Base-by-base conservation (phyloP, 1,140 invertebrate genomes). In the Neotoxoptera formosana region DNA sequence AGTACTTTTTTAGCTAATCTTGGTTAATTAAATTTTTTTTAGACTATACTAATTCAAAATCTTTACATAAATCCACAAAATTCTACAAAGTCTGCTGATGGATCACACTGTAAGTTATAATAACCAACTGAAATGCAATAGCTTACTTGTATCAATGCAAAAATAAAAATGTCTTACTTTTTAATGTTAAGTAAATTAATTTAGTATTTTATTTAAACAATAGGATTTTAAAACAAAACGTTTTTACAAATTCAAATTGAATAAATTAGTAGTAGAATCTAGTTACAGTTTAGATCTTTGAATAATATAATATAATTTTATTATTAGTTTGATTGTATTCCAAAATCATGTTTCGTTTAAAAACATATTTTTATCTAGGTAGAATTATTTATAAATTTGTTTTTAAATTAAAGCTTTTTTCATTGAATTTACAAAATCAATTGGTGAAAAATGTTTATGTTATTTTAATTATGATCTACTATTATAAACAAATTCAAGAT, bases 11-110 rank as follows among this genome's bases (percentile, higher is more conserved):
- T 17, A 17, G n/a, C 17, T 17, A 45, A 25, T 45, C 2, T 84
- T 25, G 30, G 34, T 45, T 7, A 23, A 53, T 53, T 53, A 7
- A 4, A 53, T 53, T 53, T 94, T 94, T 96, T 96, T 53, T 96
- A 99, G 97, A 99, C 99, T 93, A 98, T 99, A 94, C 95, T 99
- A 83, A 95, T 99, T 30, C 98, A 99, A 96, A 99, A 99, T 96
- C 95, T 99, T 86, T 99, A 99, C 95, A 98, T 99, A n/a, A 99
- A 99, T 95, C 99, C 99, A 90, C 98, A 99, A 95, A 99, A 99
- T 95, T 99, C 98, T 76, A 98, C 98, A 1, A 98, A 99, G 95
- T 98, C 98, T 94, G 98, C 98, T 56, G 98, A 99, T 96, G 98
- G 98, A 88, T 97, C 97, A 94, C 97, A 98, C 95, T 96, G 97